Conservation (phyloP, 2,797 vertebrate genomes). For the Orestias chungarensis region DNA sequence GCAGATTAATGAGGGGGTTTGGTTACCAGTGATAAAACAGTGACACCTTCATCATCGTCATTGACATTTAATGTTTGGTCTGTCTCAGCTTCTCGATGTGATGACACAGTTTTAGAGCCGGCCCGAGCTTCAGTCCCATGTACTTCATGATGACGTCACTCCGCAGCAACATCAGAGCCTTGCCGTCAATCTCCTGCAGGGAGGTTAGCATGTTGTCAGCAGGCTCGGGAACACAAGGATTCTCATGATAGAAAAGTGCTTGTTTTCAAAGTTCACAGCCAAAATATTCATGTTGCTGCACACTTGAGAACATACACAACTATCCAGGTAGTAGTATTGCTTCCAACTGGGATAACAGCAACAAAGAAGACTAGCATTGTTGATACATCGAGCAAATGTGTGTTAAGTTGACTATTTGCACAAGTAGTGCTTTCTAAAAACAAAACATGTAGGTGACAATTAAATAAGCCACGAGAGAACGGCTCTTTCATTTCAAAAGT, state of each 20-base stretch:
- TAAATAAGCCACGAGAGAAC: not conserved
- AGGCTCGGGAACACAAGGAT: not conserved
- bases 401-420: not conserved
- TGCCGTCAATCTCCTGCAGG: slow-evolving; percentile 93
- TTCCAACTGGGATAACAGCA: not conserved
- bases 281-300: not conserved
- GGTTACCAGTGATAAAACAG: slow-evolving; percentile 25
- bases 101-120: slow-evolving; percentile 92
- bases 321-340: not conserved
- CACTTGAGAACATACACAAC: not conserved
- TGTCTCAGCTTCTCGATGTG: slow-evolving; percentile 94
- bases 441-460: not conserved
- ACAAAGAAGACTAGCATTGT: not conserved
- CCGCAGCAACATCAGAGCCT: slow-evolving; percentile 90
- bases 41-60: not conserved
- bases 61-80: slow-evolving; percentile 81
- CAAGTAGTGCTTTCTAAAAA: not conserved
- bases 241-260: not conserved
- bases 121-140: slow-evolving; percentile 95
- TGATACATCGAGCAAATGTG: not conserved
- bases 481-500: not conserved
- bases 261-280: not conserved
- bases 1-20: slow-evolving; percentile 14
- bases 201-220: slow-evolving; percentile 32
- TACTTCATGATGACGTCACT: slow-evolving; percentile 97